phyloP scores from a whole-genome alignment of 2,113 vertebrate species.

The Sclerurus mexicanus region DNA sequence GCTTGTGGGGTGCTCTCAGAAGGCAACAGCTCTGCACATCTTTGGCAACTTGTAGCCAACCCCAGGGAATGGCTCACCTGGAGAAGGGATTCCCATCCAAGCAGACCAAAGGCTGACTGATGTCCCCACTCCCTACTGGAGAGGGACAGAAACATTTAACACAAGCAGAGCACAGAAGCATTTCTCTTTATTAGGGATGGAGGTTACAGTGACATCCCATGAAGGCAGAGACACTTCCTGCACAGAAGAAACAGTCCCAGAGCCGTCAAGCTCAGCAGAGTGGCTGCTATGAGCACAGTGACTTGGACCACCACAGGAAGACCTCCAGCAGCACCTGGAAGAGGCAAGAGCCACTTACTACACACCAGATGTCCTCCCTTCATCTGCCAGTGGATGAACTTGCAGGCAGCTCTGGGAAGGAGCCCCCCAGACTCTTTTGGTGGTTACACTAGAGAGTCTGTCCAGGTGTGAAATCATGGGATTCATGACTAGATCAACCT shows the following conservation, averaged over 20 bases:
- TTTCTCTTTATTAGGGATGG: neutral
- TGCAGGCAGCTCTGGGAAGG: neutral
- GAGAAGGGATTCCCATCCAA: rapidly evolving
- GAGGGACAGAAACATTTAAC: neutral
- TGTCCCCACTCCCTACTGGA: neutral
- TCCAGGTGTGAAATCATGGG: neutral
- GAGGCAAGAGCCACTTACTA: neutral
- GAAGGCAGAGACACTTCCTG: neutral
- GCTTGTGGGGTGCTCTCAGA: neutral
- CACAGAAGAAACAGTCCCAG: neutral
- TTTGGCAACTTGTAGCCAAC: neutral
- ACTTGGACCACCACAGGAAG: neutral
- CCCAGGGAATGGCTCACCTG: neutral
- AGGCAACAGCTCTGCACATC: rapidly evolving
- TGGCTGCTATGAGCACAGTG: neutral
- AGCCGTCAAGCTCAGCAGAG: neutral
- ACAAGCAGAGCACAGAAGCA: neutral
- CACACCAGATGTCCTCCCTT: neutral
- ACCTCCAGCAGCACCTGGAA: neutral
- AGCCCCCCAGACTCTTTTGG: no score
- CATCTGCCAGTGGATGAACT: neutral
- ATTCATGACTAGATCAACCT: neutral
- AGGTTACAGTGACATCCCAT: neutral
- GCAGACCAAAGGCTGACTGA: neutral
- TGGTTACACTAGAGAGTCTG: neutral